Evolutionary conservation across 2,797 vertebrate species (phyloP).

Genomic region (Sphaeramia orbicularis): DNA sequence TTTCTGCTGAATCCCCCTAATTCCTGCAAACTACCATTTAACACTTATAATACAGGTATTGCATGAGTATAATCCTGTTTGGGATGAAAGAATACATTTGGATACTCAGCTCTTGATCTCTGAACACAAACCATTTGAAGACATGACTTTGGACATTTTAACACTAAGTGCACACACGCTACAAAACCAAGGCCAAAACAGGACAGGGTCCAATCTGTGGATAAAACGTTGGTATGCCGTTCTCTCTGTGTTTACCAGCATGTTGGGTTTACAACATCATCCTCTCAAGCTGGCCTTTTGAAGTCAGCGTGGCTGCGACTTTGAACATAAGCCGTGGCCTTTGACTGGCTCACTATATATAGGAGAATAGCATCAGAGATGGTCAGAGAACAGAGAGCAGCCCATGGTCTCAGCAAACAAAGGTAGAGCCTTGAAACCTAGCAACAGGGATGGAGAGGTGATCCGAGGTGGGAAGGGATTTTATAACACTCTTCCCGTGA

Average conservation of each 20-base stretch:
- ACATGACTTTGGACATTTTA: background rate
- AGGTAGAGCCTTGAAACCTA: constrained; percentile 31
- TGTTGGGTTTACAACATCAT: constrained; percentile 10
- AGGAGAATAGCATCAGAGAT: background rate
- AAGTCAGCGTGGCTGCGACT: constrained; percentile 16
- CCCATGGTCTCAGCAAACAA: constrained; percentile 32
- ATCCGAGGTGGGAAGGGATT: constrained; percentile 17
- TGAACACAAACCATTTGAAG: background rate
- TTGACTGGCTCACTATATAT: background rate
- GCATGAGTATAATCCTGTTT: no score
- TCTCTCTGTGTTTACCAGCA: background rate
- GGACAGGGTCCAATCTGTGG: background rate
- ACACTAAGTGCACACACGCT: background rate
- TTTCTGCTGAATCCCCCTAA: no score
- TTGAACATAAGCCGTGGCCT: constrained; percentile 20
- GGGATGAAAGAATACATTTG: no score
- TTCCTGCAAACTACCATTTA: no score
- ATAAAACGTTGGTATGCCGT: background rate
- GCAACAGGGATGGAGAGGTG: constrained; percentile 24
- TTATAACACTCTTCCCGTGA: background rate
- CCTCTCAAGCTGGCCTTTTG: constrained; percentile 25
- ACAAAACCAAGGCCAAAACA: constrained; percentile 3
- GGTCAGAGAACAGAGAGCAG: constrained; percentile 10
- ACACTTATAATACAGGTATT: no score
- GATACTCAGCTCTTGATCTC: background rate